Conservation (phyloP, 2,113 vertebrate species). For the Apteryx mantelli region DNA sequence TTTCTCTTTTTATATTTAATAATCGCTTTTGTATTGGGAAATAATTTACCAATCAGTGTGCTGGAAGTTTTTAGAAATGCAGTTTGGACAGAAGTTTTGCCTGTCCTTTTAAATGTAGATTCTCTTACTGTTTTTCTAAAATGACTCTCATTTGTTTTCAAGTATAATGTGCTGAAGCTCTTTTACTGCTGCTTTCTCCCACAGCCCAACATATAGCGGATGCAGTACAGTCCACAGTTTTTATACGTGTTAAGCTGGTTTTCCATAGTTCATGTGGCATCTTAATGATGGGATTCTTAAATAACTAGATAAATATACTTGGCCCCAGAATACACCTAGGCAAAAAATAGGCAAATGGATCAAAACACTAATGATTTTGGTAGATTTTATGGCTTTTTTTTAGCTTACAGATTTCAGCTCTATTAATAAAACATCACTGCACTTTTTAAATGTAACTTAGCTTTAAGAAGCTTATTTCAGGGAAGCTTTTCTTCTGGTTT, state of each 20-base stretch:
- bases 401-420: not conserved
- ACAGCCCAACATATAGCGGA: not conserved
- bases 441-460: not conserved
- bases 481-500: not conserved
- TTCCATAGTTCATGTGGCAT: fast-evolving
- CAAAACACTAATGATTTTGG: not conserved
- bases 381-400: not conserved
- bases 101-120: not conserved
- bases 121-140: not conserved
- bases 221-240: not conserved
- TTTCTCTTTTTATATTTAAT: not conserved
- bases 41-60: not conserved
- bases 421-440: not conserved
- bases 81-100: not conserved
- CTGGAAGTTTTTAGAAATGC: slow-evolving; percentile 20
- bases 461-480: not conserved
- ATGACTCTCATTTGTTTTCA: not conserved
- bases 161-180: not conserved
- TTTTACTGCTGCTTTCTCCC: not conserved
- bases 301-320: not conserved
- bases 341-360: not conserved
- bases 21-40: not conserved
- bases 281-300: not conserved
- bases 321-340: not conserved
- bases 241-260: not conserved